Conservation (phyloP, 2,888 invertebrate genomes). For the Cylindroiulus punctatus region DNA sequence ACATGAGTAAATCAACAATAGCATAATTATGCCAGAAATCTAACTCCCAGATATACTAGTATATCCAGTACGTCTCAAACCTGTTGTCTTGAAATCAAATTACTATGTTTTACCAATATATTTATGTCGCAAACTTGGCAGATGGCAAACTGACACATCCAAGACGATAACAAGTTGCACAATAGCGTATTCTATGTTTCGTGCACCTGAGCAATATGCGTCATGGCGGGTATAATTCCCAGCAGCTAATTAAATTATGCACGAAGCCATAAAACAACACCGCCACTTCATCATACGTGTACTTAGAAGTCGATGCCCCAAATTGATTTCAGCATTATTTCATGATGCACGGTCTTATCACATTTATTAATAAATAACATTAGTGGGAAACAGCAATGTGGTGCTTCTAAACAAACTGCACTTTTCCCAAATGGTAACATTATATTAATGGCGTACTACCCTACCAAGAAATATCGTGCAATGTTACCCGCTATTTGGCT, state of each 20-base stretch:
- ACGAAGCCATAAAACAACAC: background rate
- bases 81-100: no score
- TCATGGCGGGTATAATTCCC: background rate
- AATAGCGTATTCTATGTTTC: background rate
- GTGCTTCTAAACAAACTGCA: background rate
- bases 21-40: no score
- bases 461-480: background rate
- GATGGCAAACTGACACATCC: background rate
- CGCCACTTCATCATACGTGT: background rate
- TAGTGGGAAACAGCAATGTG: background rate
- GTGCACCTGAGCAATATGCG: background rate
- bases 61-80: no score
- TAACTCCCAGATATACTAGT: no score
- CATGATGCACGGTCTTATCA: background rate
- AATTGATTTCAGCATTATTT: conserved; percentile 3
- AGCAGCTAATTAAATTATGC: background rate
- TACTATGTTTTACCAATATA: no score
- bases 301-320: background rate
- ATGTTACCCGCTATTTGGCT: background rate
- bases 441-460: background rate
- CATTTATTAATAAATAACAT: conserved; percentile 12
- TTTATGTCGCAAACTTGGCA: no score
- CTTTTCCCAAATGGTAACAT: background rate
- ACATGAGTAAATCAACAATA: no score
- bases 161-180: background rate